These are phyloP conservation scores for Coptodon bakossiorum DNA, from an alignment of 2,113 vertebrate species.

Conservation along the genomic window DNA sequence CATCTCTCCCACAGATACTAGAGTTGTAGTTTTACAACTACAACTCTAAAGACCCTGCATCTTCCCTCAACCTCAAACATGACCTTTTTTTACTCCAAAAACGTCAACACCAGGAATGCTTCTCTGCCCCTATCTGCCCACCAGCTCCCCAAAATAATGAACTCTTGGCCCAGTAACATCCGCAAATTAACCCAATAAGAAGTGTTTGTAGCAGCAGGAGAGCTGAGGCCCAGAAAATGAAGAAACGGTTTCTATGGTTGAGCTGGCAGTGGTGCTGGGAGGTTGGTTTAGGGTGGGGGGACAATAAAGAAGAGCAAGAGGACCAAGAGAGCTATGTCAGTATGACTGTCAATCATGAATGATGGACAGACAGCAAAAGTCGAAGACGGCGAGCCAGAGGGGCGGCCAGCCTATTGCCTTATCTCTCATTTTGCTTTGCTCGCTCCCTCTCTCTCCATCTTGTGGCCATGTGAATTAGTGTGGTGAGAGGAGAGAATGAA, in stretches of 20 bases:
- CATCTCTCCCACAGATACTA: neutral
- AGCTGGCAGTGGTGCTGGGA: neutral
- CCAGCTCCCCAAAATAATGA: constrained; percentile 72
- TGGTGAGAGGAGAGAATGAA: constrained; percentile 61
- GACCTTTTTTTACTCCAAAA: neutral
- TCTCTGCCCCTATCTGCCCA: constrained; percentile 71
- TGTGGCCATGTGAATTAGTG: constrained; percentile 90
- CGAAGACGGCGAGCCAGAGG: constrained; percentile 75
- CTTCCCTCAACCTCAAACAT: neutral
- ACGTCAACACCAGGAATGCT: constrained; percentile 67
- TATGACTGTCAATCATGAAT: constrained; percentile 90
- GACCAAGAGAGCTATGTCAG: constrained; percentile 87
- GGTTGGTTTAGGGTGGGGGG: constrained; percentile 41
- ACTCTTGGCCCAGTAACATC: constrained; percentile 75
- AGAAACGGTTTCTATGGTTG: neutral
- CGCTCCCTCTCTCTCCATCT: constrained; percentile 65
- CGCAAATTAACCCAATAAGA: constrained; percentile 79
- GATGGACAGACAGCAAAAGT: constrained; percentile 42
- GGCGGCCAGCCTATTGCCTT: neutral
- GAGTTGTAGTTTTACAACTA: constrained; percentile 35
- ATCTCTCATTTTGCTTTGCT: constrained; percentile 18
- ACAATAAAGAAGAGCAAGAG: constrained; percentile 81
- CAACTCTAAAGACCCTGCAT: neutral
- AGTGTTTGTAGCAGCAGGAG: constrained; percentile 66
- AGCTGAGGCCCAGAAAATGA: constrained; percentile 5